Conservation (phyloP, 2,888 invertebrate species). For the Synergus gifuensis region DNA sequence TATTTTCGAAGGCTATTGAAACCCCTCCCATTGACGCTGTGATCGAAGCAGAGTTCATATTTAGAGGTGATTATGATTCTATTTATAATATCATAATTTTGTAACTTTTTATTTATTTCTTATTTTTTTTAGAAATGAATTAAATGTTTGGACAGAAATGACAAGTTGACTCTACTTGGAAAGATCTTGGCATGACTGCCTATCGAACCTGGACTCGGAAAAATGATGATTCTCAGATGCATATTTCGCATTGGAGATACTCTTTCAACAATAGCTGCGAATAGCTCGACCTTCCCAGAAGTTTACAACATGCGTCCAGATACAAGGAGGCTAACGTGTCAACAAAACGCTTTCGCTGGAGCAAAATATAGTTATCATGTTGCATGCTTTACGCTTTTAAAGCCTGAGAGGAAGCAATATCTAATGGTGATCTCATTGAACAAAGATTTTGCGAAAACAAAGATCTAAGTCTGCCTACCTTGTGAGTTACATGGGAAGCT, state of each 20-base stretch:
- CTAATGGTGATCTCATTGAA: conserved; percentile 87
- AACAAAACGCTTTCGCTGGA: conserved; percentile 93
- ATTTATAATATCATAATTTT: conserved; percentile 2
- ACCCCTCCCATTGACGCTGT: conserved; percentile 98
- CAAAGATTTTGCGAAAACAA: conserved; percentile 94
- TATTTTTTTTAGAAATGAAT: conserved; percentile 84
- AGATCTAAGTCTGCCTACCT: conserved; percentile 91
- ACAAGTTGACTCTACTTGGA: conserved; percentile 96
- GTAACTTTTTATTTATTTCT: neutral
- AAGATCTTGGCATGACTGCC: conserved; percentile 95
- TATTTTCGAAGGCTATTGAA: conserved; percentile 96
- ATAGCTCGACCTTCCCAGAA: conserved; percentile 96
- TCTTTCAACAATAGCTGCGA: conserved; percentile 95
- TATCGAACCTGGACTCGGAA: conserved; percentile 97
- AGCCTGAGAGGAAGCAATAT: conserved; percentile 86
- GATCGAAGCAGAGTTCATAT: conserved; percentile 95
- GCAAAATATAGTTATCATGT: conserved; percentile 95
- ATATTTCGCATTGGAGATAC: conserved; percentile 95
- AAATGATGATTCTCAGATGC: conserved; percentile 97
- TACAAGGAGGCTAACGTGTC: conserved; percentile 87
- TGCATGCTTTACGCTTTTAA: conserved; percentile 96
- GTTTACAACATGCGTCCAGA: conserved; percentile 92
- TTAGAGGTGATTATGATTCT: conserved; percentile 76
- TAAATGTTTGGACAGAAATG: conserved; percentile 92
- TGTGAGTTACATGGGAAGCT: conserved; percentile 95